Conservation (phyloP, 2,888 invertebrate species). For the Meteorus colon region DNA sequence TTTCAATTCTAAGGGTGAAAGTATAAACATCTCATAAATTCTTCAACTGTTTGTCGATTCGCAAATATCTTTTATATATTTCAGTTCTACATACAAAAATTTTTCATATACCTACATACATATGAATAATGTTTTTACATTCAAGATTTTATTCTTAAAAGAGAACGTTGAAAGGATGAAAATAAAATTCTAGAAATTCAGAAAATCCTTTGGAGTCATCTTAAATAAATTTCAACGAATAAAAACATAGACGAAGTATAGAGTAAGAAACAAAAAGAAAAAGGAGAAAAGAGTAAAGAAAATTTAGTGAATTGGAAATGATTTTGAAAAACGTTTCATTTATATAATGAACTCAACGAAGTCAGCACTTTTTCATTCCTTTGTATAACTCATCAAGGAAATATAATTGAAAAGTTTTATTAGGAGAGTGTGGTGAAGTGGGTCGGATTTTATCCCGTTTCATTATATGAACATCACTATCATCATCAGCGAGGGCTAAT, state of each 20-base stretch:
- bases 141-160: not conserved
- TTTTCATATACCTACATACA: not conserved
- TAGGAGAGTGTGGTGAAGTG: slow-evolving; percentile 15
- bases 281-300: not conserved
- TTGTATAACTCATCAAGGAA: not conserved
- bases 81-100: not conserved
- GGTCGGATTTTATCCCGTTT: slow-evolving; percentile 20
- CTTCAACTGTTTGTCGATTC: slow-evolving; percentile 5
- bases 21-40: slow-evolving; percentile 13
- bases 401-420: slow-evolving; percentile 21
- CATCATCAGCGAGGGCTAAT: not conserved
- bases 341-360: slow-evolving; percentile 6
- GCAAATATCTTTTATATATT: not conserved
- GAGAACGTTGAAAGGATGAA: not conserved
- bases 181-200: slow-evolving; percentile 13
- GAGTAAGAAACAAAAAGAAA: not conserved
- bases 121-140: not conserved
- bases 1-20: not conserved
- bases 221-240: not conserved
- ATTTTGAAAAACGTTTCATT: slow-evolving; percentile 31
- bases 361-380: slow-evolving; percentile 19
- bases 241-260: not conserved
- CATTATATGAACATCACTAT: not conserved
- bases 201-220: not conserved
- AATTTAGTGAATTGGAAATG: not conserved